These are phyloP conservation scores for Phrynosoma platyrhinos DNA, from an alignment of 2,113 vertebrate genomes.

Conservation along the genomic window DNA sequence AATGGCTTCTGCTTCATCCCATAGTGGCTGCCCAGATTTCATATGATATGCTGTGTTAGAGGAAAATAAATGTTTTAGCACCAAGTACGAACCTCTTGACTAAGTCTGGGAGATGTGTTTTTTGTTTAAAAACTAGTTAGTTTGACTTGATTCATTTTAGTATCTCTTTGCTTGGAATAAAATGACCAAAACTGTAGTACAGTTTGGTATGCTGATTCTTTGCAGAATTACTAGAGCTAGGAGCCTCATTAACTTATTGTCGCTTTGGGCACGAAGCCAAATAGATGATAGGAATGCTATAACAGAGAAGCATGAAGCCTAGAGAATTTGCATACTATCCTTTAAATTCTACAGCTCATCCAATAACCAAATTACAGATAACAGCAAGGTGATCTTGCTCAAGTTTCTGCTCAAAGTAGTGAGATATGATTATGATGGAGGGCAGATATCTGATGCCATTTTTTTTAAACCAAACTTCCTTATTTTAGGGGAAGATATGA, in stretches of 20 bases:
- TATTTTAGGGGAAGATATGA: background rate
- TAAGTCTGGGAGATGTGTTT: background rate
- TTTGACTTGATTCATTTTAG: background rate
- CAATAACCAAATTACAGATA: background rate
- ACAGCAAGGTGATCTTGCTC: background rate
- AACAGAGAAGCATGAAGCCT: background rate
- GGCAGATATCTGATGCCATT: background rate
- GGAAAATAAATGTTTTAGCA: background rate
- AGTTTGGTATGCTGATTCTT: background rate
- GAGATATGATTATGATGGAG: background rate
- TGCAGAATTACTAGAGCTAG: background rate
- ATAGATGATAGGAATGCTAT: background rate
- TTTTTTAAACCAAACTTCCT: background rate
- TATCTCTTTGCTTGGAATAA: background rate
- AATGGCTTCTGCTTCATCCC: constrained; percentile 12
- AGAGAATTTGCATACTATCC: too few species aligned
- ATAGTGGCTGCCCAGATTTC: background rate
- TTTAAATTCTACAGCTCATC: background rate
- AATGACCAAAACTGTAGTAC: background rate
- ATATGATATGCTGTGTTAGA: background rate
- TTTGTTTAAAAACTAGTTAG: background rate
- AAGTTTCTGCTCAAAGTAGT: background rate
- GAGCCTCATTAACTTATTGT: background rate
- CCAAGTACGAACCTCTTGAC: background rate
- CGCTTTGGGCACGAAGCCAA: background rate